Conservation (phyloP, 23 tunicate species). For the Diplosoma virens region DNA sequence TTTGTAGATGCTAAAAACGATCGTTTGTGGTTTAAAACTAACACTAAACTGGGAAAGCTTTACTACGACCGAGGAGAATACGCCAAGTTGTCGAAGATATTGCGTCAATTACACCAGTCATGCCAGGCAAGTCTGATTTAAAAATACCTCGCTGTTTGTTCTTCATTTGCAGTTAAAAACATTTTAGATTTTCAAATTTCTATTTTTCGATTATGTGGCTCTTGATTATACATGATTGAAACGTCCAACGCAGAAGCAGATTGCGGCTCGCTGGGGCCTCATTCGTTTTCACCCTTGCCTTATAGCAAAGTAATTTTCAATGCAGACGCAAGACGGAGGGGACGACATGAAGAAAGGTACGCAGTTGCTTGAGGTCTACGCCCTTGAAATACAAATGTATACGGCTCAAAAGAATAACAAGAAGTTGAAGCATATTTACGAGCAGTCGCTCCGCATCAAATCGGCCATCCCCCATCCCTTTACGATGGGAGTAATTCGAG, state of each 20-base stretch:
- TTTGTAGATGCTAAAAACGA: slow-evolving; percentile 90
- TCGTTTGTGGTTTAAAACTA: slow-evolving; percentile 95
- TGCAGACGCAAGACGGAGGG: slow-evolving; percentile 80
- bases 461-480: slow-evolving; percentile 97
- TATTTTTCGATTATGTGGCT: too few species aligned
- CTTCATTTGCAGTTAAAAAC: too few species aligned
- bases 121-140: slow-evolving; percentile 43
- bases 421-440: slow-evolving; percentile 82
- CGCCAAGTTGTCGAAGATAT: slow-evolving; percentile 62
- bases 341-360: slow-evolving; percentile 96
- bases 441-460: slow-evolving; percentile 81
- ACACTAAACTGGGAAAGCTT: slow-evolving; percentile 86
- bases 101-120: slow-evolving; percentile 80
- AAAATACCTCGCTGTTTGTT: too few species aligned
- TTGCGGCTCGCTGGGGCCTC: too few species aligned
- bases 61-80: slow-evolving; percentile 84
- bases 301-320: too few species aligned
- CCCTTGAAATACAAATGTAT: slow-evolving; percentile 96
- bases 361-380: slow-evolving; percentile 87
- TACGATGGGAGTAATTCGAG: slow-evolving; percentile 95
- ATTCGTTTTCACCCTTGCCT: too few species aligned
- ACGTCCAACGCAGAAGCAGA: too few species aligned
- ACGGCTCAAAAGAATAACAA: slow-evolving; percentile 90
- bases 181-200: too few species aligned
- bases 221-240: too few species aligned